These are phyloP conservation scores for Odontamblyopus rebecca DNA, from an alignment of 2,797 vertebrate genomes.

Conservation along the genomic window DNA sequence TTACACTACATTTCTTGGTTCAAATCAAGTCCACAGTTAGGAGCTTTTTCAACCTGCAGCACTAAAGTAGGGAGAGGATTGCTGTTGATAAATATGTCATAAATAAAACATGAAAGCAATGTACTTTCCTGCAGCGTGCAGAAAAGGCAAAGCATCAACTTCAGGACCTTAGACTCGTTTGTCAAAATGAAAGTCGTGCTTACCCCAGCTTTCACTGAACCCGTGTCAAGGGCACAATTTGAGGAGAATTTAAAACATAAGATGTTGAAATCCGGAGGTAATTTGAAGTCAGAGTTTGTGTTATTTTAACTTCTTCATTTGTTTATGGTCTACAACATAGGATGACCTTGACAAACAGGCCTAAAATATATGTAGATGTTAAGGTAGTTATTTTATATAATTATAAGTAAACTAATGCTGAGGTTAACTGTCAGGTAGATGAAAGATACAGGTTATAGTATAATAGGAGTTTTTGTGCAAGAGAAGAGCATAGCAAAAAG, in stretches of 20 bases:
- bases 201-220: conserved; percentile 20
- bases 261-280: background rate
- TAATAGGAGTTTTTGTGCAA: background rate
- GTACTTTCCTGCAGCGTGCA: conserved; percentile 44
- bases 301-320: background rate
- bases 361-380: background rate
- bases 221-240: conserved; percentile 14
- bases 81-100: conserved; percentile 56
- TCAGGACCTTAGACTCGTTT: conserved; percentile 44
- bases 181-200: conserved; percentile 53
- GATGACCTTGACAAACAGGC: background rate
- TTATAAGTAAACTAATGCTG: background rate
- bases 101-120: conserved; percentile 65
- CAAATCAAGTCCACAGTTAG: conserved; percentile 21
- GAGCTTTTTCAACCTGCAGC: conserved; percentile 28
- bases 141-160: conserved; percentile 39
- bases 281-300: background rate
- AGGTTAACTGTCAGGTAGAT: background rate
- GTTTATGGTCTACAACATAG: background rate
- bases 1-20: conserved; percentile 31
- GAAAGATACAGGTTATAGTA: background rate
- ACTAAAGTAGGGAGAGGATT: conserved; percentile 27
- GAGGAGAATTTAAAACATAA: conserved; percentile 6
- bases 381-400: background rate
- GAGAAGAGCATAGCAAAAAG: background rate